Evolutionary conservation across 1,140 invertebrate species (phyloP).

Genomic region (Contarinia nasturtii): DNA sequence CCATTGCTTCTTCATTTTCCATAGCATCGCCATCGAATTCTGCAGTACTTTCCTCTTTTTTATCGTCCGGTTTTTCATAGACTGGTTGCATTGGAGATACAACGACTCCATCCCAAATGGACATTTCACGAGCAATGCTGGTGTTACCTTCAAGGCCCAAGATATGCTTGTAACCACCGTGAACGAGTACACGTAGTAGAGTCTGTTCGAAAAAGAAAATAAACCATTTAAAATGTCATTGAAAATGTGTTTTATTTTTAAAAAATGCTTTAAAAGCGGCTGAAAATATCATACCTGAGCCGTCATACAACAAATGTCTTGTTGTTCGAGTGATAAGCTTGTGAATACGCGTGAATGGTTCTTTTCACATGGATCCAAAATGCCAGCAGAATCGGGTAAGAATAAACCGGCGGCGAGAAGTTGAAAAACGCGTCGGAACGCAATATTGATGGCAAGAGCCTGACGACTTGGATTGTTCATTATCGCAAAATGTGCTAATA

Average conservation of each 20-base stretch:
- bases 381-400: slow-evolving; percentile 83
- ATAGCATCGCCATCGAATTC: slow-evolving; percentile 24
- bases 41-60: slow-evolving; percentile 25
- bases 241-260: too few relatives aligned
- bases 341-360: slow-evolving; percentile 79
- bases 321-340: slow-evolving; percentile 80
- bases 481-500: slow-evolving; percentile 88
- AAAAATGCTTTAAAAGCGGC: too few relatives aligned
- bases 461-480: slow-evolving; percentile 90
- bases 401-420: slow-evolving; percentile 86
- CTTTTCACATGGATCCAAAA: slow-evolving; percentile 84
- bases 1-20: slow-evolving; percentile 22
- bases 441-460: slow-evolving; percentile 78
- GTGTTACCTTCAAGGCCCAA: slow-evolving; percentile 53
- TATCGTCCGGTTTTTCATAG: slow-evolving; percentile 46
- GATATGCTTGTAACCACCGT: slow-evolving; percentile 82
- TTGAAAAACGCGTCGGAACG: slow-evolving; percentile 72
- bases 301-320: slow-evolving; percentile 83
- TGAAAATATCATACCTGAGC: slow-evolving; percentile 38
- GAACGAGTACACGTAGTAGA: slow-evolving; percentile 67
- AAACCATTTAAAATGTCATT: too few relatives aligned
- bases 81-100: slow-evolving; percentile 81
- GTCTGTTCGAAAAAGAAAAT: slow-evolving; percentile 36
- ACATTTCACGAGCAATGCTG: slow-evolving; percentile 63
- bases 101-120: slow-evolving; percentile 87